Percentiles rank a stretch among this genome's conserved stretches.
These are phyloP conservation scores for Melolontha melolontha DNA, from an alignment of 2,888 invertebrate species.

Conservation along the genomic window DNA sequence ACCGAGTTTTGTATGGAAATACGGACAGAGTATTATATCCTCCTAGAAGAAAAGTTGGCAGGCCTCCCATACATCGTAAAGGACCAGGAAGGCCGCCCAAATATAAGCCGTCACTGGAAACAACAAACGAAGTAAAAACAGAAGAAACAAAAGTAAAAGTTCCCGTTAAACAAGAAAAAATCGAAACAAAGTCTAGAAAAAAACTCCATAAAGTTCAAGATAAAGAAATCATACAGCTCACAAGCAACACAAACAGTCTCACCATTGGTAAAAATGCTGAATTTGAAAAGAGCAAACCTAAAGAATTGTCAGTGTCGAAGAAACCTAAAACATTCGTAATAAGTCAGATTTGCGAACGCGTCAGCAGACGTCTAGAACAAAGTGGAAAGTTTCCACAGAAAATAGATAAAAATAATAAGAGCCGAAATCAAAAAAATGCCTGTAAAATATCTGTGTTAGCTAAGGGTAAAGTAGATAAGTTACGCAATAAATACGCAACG, in stretches of 20 bases:
- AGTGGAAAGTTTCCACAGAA: constrained; percentile 47
- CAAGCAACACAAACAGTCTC: constrained; percentile 46
- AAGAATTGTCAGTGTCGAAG: constrained; percentile 30
- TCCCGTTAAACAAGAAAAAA: constrained; percentile 25
- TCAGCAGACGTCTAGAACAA: constrained; percentile 58
- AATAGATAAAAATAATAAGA: constrained; percentile 39
- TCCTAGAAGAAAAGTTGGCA: constrained; percentile 79
- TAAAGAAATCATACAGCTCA: constrained; percentile 44
- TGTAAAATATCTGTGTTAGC: constrained; percentile 56
- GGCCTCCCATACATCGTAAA: constrained; percentile 70
- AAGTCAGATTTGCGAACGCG: constrained; percentile 60
- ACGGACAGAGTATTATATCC: constrained; percentile 83
- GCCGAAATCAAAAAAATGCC: constrained; percentile 60
- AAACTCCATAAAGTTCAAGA: constrained; percentile 40
- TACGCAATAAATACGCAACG: constrained; percentile 58
- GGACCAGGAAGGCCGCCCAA: constrained; percentile 68
- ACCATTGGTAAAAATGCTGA: constrained; percentile 44
- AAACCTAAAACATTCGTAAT: constrained; percentile 50
- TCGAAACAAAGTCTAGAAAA: constrained; percentile 32
- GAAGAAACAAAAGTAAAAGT: constrained; percentile 32
- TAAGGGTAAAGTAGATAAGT: constrained; percentile 56
- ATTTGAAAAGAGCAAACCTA: constrained; percentile 21
- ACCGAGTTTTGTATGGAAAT: constrained; percentile 76
- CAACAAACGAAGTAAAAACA: constrained; percentile 26
- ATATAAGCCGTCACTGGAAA: constrained; percentile 49